These are phyloP conservation scores for Sarcophaga peregrina DNA, from an alignment of 1,140 invertebrate species.

Conservation along the genomic window DNA sequence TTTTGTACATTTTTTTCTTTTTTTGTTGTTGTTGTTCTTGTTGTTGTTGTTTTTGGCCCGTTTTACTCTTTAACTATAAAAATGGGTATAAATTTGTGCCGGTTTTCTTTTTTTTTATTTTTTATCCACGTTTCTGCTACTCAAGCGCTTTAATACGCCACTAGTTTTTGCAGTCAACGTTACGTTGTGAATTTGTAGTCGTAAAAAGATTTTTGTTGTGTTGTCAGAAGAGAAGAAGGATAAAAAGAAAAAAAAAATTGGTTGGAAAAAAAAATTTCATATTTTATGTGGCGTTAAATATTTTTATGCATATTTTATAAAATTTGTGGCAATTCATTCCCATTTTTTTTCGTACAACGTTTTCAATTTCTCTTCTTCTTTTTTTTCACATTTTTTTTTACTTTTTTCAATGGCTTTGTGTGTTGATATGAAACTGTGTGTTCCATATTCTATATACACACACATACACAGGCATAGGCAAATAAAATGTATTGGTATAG, in stretches of 20 bases:
- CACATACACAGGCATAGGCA: background rate
- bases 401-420: background rate
- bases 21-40: too few relatives aligned
- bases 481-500: too few relatives aligned
- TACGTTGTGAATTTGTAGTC: background rate
- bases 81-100: background rate
- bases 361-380: background rate
- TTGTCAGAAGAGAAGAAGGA: too few relatives aligned
- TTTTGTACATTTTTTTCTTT: background rate
- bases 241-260: too few relatives aligned
- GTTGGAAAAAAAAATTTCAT: slow-evolving; percentile 26
- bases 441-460: background rate
- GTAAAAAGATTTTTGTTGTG: too few relatives aligned
- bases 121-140: too few relatives aligned
- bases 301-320: slow-evolving; percentile 41
- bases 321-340: slow-evolving; percentile 28
- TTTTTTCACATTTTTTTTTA: too few relatives aligned
- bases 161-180: background rate
- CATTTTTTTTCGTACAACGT: background rate
- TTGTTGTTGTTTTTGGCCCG: too few relatives aligned
- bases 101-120: too few relatives aligned
- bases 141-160: too few relatives aligned
- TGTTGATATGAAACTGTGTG: background rate
- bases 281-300: slow-evolving; percentile 41
- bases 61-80: background rate